Evolutionary conservation across 2,113 vertebrate genomes (phyloP).

Genomic region (Psophia crepitans): DNA sequence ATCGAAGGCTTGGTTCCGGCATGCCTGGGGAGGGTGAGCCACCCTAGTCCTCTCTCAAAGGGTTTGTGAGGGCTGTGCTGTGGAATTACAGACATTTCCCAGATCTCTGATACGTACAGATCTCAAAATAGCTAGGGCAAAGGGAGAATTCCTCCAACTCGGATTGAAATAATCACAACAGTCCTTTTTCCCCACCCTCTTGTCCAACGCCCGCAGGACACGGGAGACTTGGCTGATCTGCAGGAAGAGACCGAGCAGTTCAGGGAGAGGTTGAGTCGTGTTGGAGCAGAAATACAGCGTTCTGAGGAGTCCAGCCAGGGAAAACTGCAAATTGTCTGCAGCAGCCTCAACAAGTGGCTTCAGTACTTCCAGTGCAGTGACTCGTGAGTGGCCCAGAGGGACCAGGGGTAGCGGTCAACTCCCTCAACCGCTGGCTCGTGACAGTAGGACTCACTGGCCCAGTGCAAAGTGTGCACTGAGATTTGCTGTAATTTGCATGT

Average conservation of each 20-base stretch:
- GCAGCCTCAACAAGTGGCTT: constrained; percentile 70
- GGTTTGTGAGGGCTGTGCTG: not conserved
- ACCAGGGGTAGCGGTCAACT: not conserved
- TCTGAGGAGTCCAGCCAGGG: constrained; percentile 66
- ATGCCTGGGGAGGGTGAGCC: not conserved
- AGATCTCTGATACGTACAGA: not conserved
- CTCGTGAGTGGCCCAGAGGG: constrained; percentile 58
- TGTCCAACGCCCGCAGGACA: constrained; percentile 67
- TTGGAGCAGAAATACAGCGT: constrained; percentile 63
- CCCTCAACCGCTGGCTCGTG: not conserved
- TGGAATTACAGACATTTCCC: not conserved
- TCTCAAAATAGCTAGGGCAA: not conserved
- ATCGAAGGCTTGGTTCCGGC: not conserved
- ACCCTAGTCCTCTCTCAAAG: not conserved
- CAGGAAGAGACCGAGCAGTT: constrained; percentile 71
- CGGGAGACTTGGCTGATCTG: constrained; percentile 72
- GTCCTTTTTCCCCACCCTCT: not conserved
- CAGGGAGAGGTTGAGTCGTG: constrained; percentile 55
- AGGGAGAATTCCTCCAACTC: not conserved
- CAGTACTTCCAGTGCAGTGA: constrained; percentile 44
- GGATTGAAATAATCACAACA: not conserved
- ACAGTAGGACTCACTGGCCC: not conserved
- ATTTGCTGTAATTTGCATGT: not conserved
- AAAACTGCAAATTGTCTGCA: constrained; percentile 53
- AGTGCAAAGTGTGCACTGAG: not conserved